Conservation (phyloP, 2,113 vertebrate genomes). For the Otis tarda region DNA sequence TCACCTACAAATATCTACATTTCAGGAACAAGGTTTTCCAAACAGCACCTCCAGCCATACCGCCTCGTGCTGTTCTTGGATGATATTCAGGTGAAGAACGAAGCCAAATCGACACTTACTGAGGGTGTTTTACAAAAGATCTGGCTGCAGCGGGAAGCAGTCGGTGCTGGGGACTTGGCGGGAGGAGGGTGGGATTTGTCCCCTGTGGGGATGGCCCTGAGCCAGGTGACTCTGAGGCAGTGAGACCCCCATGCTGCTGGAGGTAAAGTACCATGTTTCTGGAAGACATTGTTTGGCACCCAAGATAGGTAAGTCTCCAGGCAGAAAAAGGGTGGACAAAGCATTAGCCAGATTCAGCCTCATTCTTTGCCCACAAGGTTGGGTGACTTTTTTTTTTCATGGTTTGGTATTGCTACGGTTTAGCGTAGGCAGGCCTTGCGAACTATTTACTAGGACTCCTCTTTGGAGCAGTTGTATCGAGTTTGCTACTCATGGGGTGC, state of each 20-base stretch:
- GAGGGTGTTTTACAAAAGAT: not conserved
- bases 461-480: not conserved
- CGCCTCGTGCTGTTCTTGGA: not conserved
- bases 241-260: not conserved
- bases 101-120: not conserved
- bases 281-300: not conserved
- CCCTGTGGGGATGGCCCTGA: not conserved
- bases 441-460: not conserved
- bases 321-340: not conserved
- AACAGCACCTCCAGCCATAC: not conserved
- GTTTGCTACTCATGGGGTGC: fast-evolving
- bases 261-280: not conserved
- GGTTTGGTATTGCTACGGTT: not conserved
- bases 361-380: fast-evolving
- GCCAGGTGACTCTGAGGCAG: not conserved
- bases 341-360: not conserved
- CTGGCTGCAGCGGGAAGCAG: not conserved
- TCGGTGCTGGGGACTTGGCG: not conserved
- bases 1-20: conserved; percentile 43
- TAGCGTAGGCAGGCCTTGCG: not conserved
- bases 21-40: not conserved
- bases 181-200: not conserved
- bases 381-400: not conserved
- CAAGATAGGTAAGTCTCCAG: not conserved
- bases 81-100: not conserved